Base-by-base conservation (phyloP, 2,797 vertebrate genomes). In the Sebastes reedi region DNA sequence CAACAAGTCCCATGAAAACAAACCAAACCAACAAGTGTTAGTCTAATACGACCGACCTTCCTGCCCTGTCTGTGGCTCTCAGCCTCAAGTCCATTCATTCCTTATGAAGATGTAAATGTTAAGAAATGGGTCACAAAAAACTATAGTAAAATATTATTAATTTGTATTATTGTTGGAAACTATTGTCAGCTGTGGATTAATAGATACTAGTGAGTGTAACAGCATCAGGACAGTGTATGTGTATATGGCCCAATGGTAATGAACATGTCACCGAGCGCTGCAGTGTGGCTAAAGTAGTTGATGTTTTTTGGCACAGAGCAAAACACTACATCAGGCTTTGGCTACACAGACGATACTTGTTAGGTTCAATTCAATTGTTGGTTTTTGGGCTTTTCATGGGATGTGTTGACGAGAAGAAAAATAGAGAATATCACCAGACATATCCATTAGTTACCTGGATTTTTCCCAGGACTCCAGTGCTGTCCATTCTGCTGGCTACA, bases 401-500 rank as follows among this genome's bases (percentile, higher is more conserved):
- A 61, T 46, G 13, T 24, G 14, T 12, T 32, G 24, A 22, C 4
- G 10, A 10, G 22, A 76, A 22, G 1, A 52, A 46, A 54, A 30
- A 1, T 10, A 9, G 0, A n/a, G 12, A 46, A 16, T 8, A 52
- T 68, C 13, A 62, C 3, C 4, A 0, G 3, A 27, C 7, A 34
- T n/a, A 8, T 72, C 8, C 12, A 11, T 80, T 6, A 8, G 12
- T 85, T 85, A 98, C 98, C 97, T 99, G 98, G 91, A 99, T 99
- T 94, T 98, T 99, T 50, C 99, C 98, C 84, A 99, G 94, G 70
- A 99, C 96, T 11, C 98, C 98, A 0, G 98, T 99, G 93, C 97
- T 99, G 91, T 99, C 98, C 98, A 99, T 99, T 80, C 98, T 95
- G 85, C 98, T 99, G 82, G 98, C 98, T 80, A 99, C 98, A 14